Evolutionary conservation across 2,113 vertebrate species (phyloP), one percentile per base, ranked within the genome.

Genomic region (Colossoma macropomum): DNA sequence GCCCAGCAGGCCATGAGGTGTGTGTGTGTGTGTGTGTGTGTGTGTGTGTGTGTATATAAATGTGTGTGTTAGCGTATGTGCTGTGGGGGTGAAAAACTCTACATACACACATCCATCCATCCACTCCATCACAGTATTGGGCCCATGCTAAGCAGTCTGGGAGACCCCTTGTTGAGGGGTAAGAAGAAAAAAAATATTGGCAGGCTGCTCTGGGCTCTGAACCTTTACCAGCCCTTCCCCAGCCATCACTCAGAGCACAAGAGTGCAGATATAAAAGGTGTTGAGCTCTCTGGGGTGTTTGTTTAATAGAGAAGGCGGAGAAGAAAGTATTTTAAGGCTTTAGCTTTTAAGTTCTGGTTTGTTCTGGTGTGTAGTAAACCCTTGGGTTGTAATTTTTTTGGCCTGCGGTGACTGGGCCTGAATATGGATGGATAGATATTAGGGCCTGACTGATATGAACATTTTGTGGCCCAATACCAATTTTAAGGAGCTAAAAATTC

Each of bases 261-360:
- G 21, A 45, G 68, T 32, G 50, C 74, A 75, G 73, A 56, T 75
- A 54, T 72, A 77, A 62, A 77, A 80, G 77, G 68, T 63, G 45
- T 77, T 84, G 63, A 80, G 48, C 74, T 78, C 79, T 65, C 74
- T 30, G 15, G 41, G 62, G 76, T 75, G 50, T 75, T 77, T 78
- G 75, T 86, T 74, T 86, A 72, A 66, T 48, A 60, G 60, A 23
- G 41, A 82, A 30, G 41, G 45, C 68, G 25, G 59, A 38, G 72
- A 75, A 81, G 60, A 75, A 81, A 72, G 38, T 54, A 4, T 30
- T 74, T 74, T 74, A 16, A 65, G 19, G 66, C 62, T 52, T 78
- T 23, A 56, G 28, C 10, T 54, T 74, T 30, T 23, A 75, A 56
- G n/a, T 66, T 10, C 30, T 28, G 38, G 13, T 11, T 69, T 69